Conservation (phyloP, 2,888 invertebrate species). For the Brachylomia viminalis region DNA sequence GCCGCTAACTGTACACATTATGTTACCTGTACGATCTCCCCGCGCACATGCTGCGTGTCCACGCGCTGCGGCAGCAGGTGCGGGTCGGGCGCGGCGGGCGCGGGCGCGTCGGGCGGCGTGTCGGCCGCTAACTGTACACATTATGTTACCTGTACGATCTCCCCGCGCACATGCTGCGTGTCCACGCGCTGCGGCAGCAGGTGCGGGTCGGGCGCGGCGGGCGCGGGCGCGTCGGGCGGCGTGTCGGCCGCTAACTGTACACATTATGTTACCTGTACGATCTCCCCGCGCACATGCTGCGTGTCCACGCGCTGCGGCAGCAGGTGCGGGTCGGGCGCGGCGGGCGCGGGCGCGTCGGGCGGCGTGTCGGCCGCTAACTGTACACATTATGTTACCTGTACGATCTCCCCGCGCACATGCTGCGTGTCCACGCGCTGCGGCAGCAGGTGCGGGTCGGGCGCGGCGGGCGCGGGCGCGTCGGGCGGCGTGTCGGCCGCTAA, state of each 20-base stretch:
- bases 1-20: too few species aligned
- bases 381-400: too few species aligned
- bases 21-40: constrained; percentile 21
- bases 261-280: constrained; percentile 15
- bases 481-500: constrained; percentile 69
- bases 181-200: constrained; percentile 89
- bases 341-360: constrained; percentile 47
- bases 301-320: constrained; percentile 89
- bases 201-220: constrained; percentile 42
- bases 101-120: constrained; percentile 48
- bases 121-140: too few species aligned
- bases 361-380: constrained; percentile 70
- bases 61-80: constrained; percentile 85
- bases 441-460: constrained; percentile 72
- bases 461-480: constrained; percentile 38
- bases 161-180: constrained; percentile 76
- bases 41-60: constrained; percentile 84
- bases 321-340: constrained; percentile 72
- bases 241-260: constrained; percentile 72
- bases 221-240: constrained; percentile 45
- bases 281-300: constrained; percentile 62
- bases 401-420: constrained; percentile 31
- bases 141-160: constrained; percentile 16
- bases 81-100: constrained; percentile 41
- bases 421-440: constrained; percentile 90